phyloP scores from a whole-genome alignment of 1,140 invertebrate species.

The Meloidogyne hapla region DNA sequence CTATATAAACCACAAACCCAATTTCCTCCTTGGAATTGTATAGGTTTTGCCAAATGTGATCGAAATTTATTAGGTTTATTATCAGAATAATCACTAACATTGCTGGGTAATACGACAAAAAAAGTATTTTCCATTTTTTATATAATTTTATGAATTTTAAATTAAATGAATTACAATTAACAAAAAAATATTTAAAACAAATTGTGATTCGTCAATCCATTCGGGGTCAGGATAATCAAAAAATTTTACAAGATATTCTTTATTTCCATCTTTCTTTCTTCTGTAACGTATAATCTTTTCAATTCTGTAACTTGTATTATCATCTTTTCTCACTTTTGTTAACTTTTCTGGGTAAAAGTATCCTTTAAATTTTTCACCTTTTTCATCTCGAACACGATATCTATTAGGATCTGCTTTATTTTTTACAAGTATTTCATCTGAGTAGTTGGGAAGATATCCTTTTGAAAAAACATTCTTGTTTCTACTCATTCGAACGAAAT shows the following conservation, averaged over 20 bases:
- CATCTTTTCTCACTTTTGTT: slow-evolving; percentile 4
- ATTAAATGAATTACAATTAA: no score
- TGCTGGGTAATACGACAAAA: slow-evolving; percentile 25
- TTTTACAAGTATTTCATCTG: slow-evolving; percentile 30
- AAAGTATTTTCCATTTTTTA: not conserved
- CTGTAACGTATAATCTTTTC: not conserved
- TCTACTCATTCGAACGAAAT: slow-evolving; percentile 13
- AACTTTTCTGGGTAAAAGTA: slow-evolving; percentile 10
- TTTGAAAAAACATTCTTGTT: slow-evolving; percentile 16
- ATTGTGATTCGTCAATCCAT: slow-evolving; percentile 18
- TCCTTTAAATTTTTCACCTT: slow-evolving; percentile 8
- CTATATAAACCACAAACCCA: not conserved
- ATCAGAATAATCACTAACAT: no score
- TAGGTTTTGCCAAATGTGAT: slow-evolving; percentile 12
- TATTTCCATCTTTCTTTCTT: slow-evolving; percentile 11
- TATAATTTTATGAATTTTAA: no score
- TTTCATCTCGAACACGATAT: not conserved
- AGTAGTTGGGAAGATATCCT: slow-evolving; percentile 25
- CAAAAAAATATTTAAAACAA: slow-evolving; percentile 4
- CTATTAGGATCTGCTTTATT: not conserved
- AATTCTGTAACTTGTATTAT: slow-evolving; percentile 1
- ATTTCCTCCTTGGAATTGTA: slow-evolving; percentile 11
- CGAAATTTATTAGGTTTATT: no score
- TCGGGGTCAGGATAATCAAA: slow-evolving; percentile 4
- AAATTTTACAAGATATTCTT: slow-evolving; percentile 22